Evolutionary conservation across 2,797 vertebrate species (phyloP).

Genomic region (Tadarida brasiliensis): DNA sequence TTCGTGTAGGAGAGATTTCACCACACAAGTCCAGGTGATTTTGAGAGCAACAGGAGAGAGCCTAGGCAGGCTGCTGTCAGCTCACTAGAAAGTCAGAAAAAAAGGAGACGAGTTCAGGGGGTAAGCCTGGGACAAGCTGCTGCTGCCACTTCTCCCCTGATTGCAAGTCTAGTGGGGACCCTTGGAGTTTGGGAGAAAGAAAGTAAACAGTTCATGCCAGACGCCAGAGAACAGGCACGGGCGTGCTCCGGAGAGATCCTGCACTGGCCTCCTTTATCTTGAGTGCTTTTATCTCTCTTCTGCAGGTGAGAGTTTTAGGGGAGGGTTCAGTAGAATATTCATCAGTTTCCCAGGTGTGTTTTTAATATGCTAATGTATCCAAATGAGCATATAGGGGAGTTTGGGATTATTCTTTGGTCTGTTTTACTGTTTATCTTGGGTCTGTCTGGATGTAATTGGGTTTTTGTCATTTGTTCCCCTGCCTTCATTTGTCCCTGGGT

Average conservation of each 20-base stretch:
- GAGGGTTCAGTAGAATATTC: background rate
- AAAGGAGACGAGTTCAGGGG: too few species aligned
- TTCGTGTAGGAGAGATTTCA: background rate
- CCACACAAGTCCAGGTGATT: background rate
- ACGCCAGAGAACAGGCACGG: background rate
- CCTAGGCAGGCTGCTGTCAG: background rate
- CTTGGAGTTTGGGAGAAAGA: background rate
- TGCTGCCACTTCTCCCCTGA: background rate
- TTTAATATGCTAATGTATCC: background rate
- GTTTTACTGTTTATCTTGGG: background rate
- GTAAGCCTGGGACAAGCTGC: background rate
- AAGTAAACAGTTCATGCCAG: background rate
- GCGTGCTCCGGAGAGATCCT: background rate
- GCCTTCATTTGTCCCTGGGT: background rate
- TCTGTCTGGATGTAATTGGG: background rate
- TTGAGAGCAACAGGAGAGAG: background rate
- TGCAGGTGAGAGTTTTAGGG: background rate
- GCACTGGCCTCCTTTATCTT: background rate
- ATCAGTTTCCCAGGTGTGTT: background rate
- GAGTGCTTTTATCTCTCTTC: background rate
- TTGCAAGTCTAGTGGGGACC: background rate
- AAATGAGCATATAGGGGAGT: background rate
- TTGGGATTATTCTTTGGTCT: background rate
- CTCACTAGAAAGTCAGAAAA: background rate
- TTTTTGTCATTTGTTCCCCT: background rate